Conservation (phyloP, 2,113 vertebrate genomes). For the Regulus satrapa region DNA sequence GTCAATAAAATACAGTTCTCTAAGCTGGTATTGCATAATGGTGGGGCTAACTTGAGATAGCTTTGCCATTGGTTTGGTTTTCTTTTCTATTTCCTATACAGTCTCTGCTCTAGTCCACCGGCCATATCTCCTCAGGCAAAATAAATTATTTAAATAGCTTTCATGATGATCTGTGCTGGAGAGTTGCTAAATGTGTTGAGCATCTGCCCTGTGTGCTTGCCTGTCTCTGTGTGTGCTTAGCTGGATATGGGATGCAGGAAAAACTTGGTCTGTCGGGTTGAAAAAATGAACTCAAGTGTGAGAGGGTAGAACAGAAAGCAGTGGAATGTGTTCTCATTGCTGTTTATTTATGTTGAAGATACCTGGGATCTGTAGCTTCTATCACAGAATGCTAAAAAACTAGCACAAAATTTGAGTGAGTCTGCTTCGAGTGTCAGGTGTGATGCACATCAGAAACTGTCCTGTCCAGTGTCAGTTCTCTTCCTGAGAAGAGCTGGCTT, state of each 20-base stretch:
- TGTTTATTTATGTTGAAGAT: not conserved
- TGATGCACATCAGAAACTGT: not conserved
- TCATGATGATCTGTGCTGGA: not conserved
- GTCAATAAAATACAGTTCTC: not conserved
- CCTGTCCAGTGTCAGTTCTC: not conserved
- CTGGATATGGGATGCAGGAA: not conserved
- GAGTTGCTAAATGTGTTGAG: not conserved
- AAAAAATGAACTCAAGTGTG: not conserved
- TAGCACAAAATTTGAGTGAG: not conserved
- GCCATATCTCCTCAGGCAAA: not conserved
- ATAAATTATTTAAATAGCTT: not conserved
- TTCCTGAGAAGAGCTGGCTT: not conserved
- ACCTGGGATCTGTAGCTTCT: not conserved
- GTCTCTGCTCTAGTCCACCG: not conserved
- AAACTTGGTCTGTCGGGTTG: not conserved
- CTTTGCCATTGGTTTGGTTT: not conserved
- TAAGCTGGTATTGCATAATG: not conserved
- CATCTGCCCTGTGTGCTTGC: not conserved
- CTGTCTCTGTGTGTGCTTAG: not conserved
- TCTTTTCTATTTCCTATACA: accelerated
- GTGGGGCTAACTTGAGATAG: not conserved
- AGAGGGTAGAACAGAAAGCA: not conserved
- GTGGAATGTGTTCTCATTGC: not conserved
- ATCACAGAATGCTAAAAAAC: not conserved
- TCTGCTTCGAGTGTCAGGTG: not conserved